Percentiles rank a stretch among this genome's conserved stretches.
phyloP scores from a whole-genome alignment of 2,888 invertebrate genomes.

The Pharmacophagus antenor region DNA sequence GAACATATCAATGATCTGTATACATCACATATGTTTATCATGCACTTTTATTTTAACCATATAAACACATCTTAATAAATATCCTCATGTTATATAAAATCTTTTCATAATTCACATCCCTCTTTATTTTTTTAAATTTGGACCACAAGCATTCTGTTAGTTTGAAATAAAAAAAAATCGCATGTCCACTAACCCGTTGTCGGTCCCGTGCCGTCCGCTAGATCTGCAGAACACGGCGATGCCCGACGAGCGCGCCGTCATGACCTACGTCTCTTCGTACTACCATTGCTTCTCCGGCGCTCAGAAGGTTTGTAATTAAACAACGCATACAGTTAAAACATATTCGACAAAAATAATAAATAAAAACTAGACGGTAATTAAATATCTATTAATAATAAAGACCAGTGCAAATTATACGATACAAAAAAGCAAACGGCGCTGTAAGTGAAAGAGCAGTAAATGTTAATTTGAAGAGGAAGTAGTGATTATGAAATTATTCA shows the following conservation, averaged over 20 bases:
- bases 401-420: no score
- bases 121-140: conserved; percentile 7
- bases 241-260: conserved; percentile 99
- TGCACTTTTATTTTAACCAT: neutral
- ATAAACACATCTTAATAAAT: neutral
- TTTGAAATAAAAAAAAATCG: conserved; percentile 45
- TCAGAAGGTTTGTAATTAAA: conserved; percentile 97
- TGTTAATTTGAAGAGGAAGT: no score
- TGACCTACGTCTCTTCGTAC: conserved; percentile 99
- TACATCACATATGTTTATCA: no score
- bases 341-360: no score
- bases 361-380: no score
- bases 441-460: no score
- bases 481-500: no score
- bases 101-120: neutral
- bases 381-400: no score
- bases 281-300: conserved; percentile 99
- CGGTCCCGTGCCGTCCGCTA: conserved; percentile 81
- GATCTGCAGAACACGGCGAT: conserved; percentile 99
- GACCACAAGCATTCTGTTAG: conserved; percentile 25
- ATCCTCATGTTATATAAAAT: neutral
- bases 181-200: conserved; percentile 73
- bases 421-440: no score
- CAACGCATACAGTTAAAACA: neutral
- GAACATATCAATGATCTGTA: neutral